Evolutionary conservation across 2,797 vertebrate genomes (phyloP).

Genomic region (Myotis myotis): DNA sequence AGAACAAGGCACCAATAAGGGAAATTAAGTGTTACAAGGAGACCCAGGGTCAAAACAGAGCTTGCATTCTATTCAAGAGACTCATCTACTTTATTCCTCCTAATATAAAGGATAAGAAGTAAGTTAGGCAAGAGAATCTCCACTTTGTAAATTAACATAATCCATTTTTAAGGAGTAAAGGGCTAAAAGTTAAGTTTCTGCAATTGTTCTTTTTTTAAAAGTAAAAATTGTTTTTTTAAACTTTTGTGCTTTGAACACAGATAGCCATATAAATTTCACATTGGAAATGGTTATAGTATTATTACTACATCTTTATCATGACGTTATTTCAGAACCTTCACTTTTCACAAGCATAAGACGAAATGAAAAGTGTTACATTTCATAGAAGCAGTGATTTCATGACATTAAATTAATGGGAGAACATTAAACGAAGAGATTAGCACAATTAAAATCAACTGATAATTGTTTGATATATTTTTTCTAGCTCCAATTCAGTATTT

Average conservation of each 20-base stretch:
- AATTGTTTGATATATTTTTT: constrained; percentile 39
- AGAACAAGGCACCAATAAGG: not conserved
- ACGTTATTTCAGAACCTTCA: not conserved
- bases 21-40: not conserved
- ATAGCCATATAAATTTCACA: not conserved
- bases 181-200: not conserved
- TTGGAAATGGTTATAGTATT: not conserved
- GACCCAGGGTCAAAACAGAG: not conserved
- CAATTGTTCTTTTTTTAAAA: not conserved
- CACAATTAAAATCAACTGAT: constrained; percentile 68
- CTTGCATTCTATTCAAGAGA: not conserved
- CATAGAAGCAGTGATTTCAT: constrained; percentile 42
- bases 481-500: constrained; percentile 31
- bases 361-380: constrained; percentile 37
- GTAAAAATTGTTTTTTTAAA: not conserved
- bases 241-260: not conserved
- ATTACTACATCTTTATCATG: not conserved
- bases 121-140: not conserved
- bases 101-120: not conserved
- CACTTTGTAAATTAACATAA: not conserved
- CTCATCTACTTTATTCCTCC: not conserved
- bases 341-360: constrained; percentile 21
- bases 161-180: not conserved
- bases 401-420: constrained; percentile 39
- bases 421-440: constrained; percentile 46